A percentile compares a stretch with the other conserved stretches of the same genome.
phyloP scores from a whole-genome alignment of 30 jellyfish, hydroid and myxozoan genomes.

The Euphysa ruthae region DNA sequence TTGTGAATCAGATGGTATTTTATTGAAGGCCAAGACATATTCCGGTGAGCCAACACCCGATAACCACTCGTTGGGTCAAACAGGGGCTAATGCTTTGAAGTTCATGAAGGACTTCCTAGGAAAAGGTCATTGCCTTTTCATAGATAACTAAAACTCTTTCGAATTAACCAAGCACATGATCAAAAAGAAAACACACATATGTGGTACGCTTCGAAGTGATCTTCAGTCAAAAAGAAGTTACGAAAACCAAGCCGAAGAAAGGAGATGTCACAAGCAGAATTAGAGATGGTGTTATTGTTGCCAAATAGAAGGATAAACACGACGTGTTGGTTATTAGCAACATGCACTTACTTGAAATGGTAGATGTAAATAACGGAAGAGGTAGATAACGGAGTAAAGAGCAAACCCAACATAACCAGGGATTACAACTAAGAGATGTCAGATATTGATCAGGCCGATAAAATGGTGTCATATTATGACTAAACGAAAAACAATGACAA shows the following conservation, averaged over 20 bases:
- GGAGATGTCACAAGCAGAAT: slow-evolving; percentile 11
- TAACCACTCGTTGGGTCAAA: not conserved
- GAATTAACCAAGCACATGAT: not conserved
- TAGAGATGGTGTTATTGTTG: slow-evolving; percentile 2
- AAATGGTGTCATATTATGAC: slow-evolving; percentile 14
- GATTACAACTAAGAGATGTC: slow-evolving; percentile 18
- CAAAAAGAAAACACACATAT: not conserved
- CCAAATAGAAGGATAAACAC: slow-evolving; percentile 20
- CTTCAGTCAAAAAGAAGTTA: slow-evolving; percentile 5
- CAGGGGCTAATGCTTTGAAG: slow-evolving; percentile 2
- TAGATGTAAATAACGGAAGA: slow-evolving; percentile 13
- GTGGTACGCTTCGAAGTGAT: slow-evolving; percentile 17
- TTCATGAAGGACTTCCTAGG: not conserved
- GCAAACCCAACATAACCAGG: slow-evolving; percentile 16
- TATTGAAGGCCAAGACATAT: not conserved
- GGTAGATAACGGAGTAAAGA: slow-evolving; percentile 7
- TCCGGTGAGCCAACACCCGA: slow-evolving; percentile 6
- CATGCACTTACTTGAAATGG: slow-evolving; percentile 15
- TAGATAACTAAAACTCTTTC: slow-evolving; percentile 24
- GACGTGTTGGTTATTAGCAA: slow-evolving; percentile 4
- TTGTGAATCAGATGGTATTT: not conserved
- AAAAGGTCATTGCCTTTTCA: slow-evolving; percentile 15
- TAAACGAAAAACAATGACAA: not conserved
- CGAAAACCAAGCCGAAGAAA: not conserved
- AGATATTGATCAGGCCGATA: slow-evolving; percentile 6